A percentile compares a stretch with the other conserved stretches of the same genome.
Evolutionary conservation across 2,797 vertebrate genomes (phyloP).

Genomic region (Rhinophrynus dorsalis): DNA sequence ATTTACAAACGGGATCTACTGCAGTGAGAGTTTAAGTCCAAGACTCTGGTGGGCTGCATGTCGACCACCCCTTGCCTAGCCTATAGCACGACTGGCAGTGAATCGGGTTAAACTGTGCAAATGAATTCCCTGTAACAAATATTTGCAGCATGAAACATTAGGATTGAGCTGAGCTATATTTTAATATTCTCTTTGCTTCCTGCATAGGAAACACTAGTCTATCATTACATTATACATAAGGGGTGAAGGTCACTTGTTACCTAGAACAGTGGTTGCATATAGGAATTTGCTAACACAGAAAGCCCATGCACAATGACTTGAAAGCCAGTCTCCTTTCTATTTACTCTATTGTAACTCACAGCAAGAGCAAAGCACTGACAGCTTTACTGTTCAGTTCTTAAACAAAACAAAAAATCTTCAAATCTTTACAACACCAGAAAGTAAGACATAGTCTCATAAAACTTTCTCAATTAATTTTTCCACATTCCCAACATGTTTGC

Average conservation of each 20-base stretch:
- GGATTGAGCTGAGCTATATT: constrained; percentile 21
- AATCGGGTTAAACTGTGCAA: too few relatives aligned
- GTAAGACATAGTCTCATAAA: constrained; percentile 21
- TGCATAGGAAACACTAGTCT: constrained; percentile 7
- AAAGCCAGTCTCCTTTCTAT: constrained; percentile 29
- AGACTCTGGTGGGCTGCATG: too few relatives aligned
- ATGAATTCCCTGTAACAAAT: too few relatives aligned
- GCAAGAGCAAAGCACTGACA: constrained; percentile 25
- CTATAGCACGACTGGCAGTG: too few relatives aligned
- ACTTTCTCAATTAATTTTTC: constrained; percentile 20
- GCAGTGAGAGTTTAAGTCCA: too few relatives aligned
- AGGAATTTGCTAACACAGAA: constrained; percentile 20
- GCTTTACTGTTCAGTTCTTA: constrained; percentile 30
- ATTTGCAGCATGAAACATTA: constrained; percentile 18
- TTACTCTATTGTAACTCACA: constrained; percentile 36
- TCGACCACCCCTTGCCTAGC: too few relatives aligned
- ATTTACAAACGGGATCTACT: too few relatives aligned
- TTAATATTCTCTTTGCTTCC: constrained; percentile 17
- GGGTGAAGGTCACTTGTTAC: constrained; percentile 40
- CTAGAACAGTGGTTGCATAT: constrained; percentile 34
- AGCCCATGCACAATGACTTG: constrained; percentile 34
- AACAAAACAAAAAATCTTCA: constrained; percentile 28
- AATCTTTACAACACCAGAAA: constrained; percentile 32
- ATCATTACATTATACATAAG: constrained; percentile 27
- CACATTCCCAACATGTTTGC: neutral